Base-by-base conservation (phyloP, 2,797 vertebrate species). In the Sebastes kiyomatsui region DNA sequence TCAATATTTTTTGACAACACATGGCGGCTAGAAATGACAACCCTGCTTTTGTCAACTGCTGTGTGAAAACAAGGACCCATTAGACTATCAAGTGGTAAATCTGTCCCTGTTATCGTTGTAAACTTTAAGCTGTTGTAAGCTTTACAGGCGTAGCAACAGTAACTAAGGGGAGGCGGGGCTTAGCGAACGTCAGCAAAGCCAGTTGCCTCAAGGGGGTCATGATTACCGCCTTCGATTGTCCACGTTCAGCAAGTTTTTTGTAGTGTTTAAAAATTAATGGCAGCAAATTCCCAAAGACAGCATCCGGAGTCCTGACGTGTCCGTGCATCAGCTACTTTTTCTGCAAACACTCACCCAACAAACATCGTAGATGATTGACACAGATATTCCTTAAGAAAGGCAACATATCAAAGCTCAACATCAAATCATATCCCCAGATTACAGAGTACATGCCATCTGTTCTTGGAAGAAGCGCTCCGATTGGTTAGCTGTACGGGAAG, bases 371-470 rank as follows among this genome's bases (percentile, higher is more conserved):
- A 75, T 55, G 77, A 85, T 54, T 79, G 18, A 75, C 28, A 54
- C 8, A 81, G 33, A 85, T 76, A 59, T 82, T 87, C 23, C 30
- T 77, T 4, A 20, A 58, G 27, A 73, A 66, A 76, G 9, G 10
- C 59, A 35, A 52, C 66, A 32, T 23, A 67, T 79, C 10, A 67
- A 77, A 67, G 81, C 80, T 79, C 72, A 67, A 74, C 69, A 75
- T 52, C 68, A 82, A 82, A 52, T 85, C 77, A 79, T 84, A 74
- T 12, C 12, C 13, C 7, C 78, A 87, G 89, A 85, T 90, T 88
- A 91, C 14, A 23, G 66, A 74, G 69, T 35, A 28, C 22, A 56
- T 3, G 76, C 81, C 88, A 92, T 90, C 88, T 87, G 92, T 84
- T 89, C 83, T 18, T 18, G 35, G 65, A 84, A 27, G 80, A 85